phyloP scores from a whole-genome alignment of 2,797 vertebrate species.

The Cryptoblepharus egeriae region DNA sequence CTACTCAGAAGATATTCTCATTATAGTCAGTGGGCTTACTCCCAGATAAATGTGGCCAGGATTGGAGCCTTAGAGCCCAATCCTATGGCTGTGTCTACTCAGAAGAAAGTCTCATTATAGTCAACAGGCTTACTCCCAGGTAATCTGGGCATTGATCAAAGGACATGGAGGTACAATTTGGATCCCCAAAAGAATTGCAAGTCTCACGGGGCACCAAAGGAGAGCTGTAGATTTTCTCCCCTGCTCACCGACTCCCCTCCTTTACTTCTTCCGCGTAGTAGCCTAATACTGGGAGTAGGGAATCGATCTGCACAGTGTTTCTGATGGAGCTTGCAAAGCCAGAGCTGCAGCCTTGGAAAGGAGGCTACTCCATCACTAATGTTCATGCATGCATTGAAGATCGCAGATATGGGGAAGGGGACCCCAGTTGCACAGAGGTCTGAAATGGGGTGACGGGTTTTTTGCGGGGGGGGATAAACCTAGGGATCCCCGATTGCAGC shows the following conservation, averaged over 20 bases:
- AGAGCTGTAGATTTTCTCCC: not conserved
- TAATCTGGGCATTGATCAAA: not conserved
- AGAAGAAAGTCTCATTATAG: no score
- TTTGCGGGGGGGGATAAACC: no score
- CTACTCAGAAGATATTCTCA: no score
- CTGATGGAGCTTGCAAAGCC: no score
- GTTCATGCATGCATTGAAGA: no score
- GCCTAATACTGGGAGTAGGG: not conserved
- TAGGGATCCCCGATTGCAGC: not conserved
- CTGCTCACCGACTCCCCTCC: not conserved
- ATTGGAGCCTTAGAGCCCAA: no score
- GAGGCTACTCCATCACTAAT: not conserved
- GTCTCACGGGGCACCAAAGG: not conserved
- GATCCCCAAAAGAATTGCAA: not conserved
- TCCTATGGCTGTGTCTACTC: no score
- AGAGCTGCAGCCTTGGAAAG: not conserved
- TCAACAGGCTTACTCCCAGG: no score
- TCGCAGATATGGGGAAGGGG: not conserved
- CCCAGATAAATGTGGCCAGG: no score
- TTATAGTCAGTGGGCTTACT: no score
- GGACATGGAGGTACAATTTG: not conserved
- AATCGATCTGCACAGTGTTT: not conserved
- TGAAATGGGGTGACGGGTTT: not conserved
- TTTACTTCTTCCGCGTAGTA: not conserved
- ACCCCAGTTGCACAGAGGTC: not conserved